These are phyloP conservation scores for Leucophenga montana DNA, from an alignment of 2,888 invertebrate genomes.

Conservation along the genomic window DNA sequence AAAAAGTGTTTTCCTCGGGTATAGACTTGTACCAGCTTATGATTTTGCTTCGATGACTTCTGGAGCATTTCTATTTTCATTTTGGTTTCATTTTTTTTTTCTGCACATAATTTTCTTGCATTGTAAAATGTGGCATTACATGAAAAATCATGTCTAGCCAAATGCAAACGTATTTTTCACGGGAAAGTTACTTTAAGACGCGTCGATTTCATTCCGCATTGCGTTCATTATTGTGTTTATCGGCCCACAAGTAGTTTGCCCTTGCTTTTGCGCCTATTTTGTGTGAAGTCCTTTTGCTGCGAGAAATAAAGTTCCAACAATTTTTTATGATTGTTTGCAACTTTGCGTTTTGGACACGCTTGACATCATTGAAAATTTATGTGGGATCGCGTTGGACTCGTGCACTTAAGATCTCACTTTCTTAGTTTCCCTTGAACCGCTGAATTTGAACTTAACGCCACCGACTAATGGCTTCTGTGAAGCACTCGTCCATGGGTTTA, in stretches of 20 bases:
- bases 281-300: background rate
- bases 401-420: background rate
- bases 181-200: background rate
- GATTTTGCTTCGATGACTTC: no score
- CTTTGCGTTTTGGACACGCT: slow-evolving; percentile 6
- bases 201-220: background rate
- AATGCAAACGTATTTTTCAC: slow-evolving; percentile 13
- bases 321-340: background rate
- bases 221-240: background rate
- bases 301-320: background rate
- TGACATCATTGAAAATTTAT: slow-evolving; percentile 13
- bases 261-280: background rate
- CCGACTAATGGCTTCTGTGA: background rate
- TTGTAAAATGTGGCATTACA: slow-evolving; percentile 15
- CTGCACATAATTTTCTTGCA: slow-evolving; percentile 6
- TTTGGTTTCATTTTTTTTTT: no score
- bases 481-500: background rate
- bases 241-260: background rate
- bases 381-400: background rate
- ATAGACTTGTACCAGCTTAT: no score
- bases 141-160: slow-evolving; percentile 24
- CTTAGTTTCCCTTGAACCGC: background rate
- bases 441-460: background rate
- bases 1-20: no score
- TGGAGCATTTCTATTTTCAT: no score